These are phyloP conservation scores for Buphagus erythrorhynchus DNA, from an alignment of 2,797 vertebrate species.

Conservation along the genomic window DNA sequence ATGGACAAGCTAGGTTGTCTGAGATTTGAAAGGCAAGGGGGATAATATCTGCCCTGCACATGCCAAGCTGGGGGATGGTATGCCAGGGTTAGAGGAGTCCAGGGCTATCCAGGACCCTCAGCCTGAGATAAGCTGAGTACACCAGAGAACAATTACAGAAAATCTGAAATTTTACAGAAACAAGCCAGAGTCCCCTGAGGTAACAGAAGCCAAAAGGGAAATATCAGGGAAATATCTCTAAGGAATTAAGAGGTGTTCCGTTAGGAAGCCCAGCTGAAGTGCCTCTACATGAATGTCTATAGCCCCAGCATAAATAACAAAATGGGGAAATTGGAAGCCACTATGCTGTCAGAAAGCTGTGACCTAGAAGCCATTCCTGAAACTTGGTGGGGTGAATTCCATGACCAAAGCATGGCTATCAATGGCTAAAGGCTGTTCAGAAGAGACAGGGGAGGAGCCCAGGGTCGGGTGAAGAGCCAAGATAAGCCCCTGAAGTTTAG, in stretches of 20 bases:
- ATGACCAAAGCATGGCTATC: background rate
- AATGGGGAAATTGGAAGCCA: background rate
- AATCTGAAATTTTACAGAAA: background rate
- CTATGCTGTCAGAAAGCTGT: background rate
- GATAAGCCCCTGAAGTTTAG: background rate
- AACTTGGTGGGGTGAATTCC: background rate
- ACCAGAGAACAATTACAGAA: background rate
- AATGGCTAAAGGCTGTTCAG: background rate
- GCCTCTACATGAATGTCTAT: background rate
- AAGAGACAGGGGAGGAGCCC: background rate
- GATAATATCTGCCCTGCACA: background rate
- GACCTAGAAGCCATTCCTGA: background rate
- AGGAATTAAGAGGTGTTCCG: background rate
- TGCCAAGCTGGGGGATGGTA: background rate
- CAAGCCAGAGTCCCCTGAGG: background rate
- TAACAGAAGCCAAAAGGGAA: background rate
- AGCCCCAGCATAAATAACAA: fast-evolving
- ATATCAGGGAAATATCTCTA: background rate
- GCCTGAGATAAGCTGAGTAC: background rate
- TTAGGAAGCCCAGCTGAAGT: background rate
- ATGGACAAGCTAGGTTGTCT: fast-evolving
- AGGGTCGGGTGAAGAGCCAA: background rate
- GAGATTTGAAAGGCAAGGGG: background rate
- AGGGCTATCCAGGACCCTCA: background rate
- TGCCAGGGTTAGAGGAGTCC: background rate